phyloP scores from a whole-genome alignment of 2,797 vertebrate species.

The Yasuhikotakia modesta region DNA sequence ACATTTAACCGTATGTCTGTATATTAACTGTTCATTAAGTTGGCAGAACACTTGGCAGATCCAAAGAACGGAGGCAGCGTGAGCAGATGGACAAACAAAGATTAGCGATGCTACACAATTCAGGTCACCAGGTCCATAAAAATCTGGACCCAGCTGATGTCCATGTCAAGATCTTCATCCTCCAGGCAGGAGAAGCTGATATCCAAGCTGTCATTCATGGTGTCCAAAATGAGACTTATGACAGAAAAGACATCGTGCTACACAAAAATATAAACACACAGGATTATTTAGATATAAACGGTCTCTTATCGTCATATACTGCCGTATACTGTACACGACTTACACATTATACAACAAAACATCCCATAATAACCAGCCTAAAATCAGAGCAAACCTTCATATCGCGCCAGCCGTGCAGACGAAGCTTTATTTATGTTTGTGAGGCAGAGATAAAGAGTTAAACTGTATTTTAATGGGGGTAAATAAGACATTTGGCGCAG shows the following conservation, averaged over 20 bases:
- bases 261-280: neutral
- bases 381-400: constrained; percentile 73
- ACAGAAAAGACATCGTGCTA: too few species aligned
- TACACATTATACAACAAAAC: neutral
- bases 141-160: constrained; percentile 87
- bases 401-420: constrained; percentile 60
- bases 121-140: constrained; percentile 81
- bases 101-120: neutral
- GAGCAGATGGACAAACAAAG: constrained; percentile 38
- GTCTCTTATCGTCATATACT: neutral
- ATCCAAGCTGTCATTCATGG: constrained; percentile 91
- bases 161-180: constrained; percentile 82
- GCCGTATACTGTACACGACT: neutral
- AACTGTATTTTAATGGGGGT: neutral
- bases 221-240: constrained; percentile 85
- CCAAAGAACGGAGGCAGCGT: constrained; percentile 29
- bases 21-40: too few species aligned
- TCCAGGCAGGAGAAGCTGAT: constrained; percentile 89
- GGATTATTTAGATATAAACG: neutral
- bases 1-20: too few species aligned
- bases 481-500: neutral
- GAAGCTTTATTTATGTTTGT: constrained; percentile 25
- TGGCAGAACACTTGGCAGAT: too few species aligned
- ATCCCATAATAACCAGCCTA: constrained; percentile 13
- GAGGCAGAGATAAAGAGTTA: neutral